Evolutionary conservation across 2,888 invertebrate species (phyloP).

Genomic region (Dugesia japonica): DNA sequence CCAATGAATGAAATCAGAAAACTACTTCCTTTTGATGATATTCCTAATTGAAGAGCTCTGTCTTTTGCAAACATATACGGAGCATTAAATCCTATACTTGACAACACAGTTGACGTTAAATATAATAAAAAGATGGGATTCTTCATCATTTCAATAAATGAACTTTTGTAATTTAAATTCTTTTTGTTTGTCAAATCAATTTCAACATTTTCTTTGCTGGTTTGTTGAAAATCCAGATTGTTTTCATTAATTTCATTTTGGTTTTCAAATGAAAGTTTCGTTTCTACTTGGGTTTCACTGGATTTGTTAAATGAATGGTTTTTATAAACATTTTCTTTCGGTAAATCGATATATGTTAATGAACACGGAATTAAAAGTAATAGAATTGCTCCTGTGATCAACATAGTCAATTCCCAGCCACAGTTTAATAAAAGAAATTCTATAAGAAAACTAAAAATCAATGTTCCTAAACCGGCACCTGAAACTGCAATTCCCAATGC

Average conservation of each 20-base stretch:
- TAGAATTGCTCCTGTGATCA: slow-evolving; percentile 49
- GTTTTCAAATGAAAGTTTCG: too few species aligned
- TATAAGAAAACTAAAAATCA: slow-evolving; percentile 61
- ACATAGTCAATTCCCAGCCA: slow-evolving; percentile 72
- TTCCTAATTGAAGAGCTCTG: slow-evolving; percentile 52
- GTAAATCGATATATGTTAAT: too few species aligned
- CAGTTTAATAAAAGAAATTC: slow-evolving; percentile 55
- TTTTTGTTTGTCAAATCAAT: too few species aligned
- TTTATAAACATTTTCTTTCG: too few species aligned
- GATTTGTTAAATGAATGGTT: too few species aligned
- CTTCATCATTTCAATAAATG: slow-evolving; percentile 60
- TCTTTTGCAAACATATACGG: slow-evolving; percentile 72
- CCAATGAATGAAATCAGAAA: slow-evolving; percentile 72
- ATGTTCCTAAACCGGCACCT: slow-evolving; percentile 51
- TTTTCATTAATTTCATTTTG: too few species aligned
- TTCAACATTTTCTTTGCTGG: too few species aligned
- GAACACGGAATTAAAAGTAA: slow-evolving; percentile 21
- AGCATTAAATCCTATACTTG: slow-evolving; percentile 77
- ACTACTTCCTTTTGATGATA: slow-evolving; percentile 50
- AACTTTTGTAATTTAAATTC: too few species aligned
- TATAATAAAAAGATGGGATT: slow-evolving; percentile 74
- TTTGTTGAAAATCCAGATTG: too few species aligned
- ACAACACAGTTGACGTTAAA: slow-evolving; percentile 72
- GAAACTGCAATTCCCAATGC: too few species aligned
- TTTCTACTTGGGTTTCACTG: too few species aligned